A percentile compares a stretch with the other conserved stretches of the same genome.
These are phyloP conservation scores for Trypoxylon attenuatum DNA, from an alignment of 2,888 invertebrate genomes.

Conservation along the genomic window DNA sequence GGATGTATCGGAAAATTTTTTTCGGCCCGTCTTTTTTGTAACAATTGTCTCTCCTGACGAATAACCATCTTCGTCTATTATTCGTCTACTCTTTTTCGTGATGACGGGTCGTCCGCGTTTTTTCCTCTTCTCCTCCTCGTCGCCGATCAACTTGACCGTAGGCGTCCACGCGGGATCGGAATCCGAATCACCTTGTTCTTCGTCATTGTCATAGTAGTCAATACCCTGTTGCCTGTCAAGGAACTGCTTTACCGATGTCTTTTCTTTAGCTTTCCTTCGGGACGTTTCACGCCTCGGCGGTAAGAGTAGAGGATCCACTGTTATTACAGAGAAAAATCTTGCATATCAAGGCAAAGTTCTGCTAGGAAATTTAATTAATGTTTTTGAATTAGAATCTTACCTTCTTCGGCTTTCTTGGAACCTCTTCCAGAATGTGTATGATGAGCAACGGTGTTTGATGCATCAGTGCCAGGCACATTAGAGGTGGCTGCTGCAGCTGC, in stretches of 20 bases:
- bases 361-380: not conserved
- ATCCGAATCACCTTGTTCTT: conserved; percentile 81
- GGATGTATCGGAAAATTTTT: conserved; percentile 65
- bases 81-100: conserved; percentile 61
- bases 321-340: too few relatives aligned
- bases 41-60: conserved; percentile 74
- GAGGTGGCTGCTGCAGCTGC: conserved; percentile 45
- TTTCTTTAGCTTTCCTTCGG: conserved; percentile 82
- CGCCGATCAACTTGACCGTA: conserved; percentile 76
- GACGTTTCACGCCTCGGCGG: conserved; percentile 79
- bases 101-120: conserved; percentile 70
- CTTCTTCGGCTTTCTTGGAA: conserved; percentile 78
- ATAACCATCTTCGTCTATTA: conserved; percentile 79
- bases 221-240: conserved; percentile 71
- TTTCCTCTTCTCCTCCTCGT: conserved; percentile 71
- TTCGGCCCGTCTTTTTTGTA: conserved; percentile 73
- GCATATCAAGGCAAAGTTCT: not conserved
- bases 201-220: conserved; percentile 74
- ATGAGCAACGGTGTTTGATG: conserved; percentile 5
- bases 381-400: conserved; percentile 39
- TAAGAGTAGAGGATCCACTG: conserved; percentile 52
- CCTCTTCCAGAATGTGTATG: conserved; percentile 57
- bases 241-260: conserved; percentile 77
- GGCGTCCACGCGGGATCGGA: conserved; percentile 88
- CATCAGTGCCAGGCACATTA: too few relatives aligned